Evolutionary conservation across 2,888 invertebrate species (phyloP), one percentile per base, ranked within the genome.

Genomic region (Plebejus argus): DNA sequence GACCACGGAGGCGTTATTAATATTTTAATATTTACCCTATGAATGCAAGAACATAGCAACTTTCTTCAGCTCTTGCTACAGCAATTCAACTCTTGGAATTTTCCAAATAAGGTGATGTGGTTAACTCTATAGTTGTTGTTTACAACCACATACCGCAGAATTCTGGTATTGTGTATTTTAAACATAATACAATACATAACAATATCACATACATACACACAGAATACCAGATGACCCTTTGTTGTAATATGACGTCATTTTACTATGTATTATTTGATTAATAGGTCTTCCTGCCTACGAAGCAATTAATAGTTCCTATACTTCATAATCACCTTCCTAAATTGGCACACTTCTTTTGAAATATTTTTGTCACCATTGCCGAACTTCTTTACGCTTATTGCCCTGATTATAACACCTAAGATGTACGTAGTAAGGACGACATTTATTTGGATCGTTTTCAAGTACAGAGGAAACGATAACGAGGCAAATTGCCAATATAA

Each of bases 391-490:
- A 61, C 12, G 23, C 61, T 61, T 61, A 12, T 61, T 61, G 3
- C 23, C 1, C 61, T 1, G 0, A 53, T 3, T 18, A 1, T 61
- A 28, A 18, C 18, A 66, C 12, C 12, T 61, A 23, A 12, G 61
- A 23, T 23, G 20, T 5, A 53, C 18, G 53, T 53, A 53, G 18
- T 18, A 66, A 66, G 18, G 15, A 33, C 28, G 28, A 18, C 12
- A 61, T 58, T 58, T 58, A 61, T 66, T 66, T 12, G 28, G 28
- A 28, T 66, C 28, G 28, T 28, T 66, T 66, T 66, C 66, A 15
- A 33, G 66, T 66, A 66, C 28, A 66, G 4, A 66, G 66, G 66
- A 66, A 66, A 66, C 28, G 66, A 28, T 66, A 66, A 66, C 66
- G 20, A 66, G 66, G 10, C 20, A 66, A 66, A 66, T 66, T 66